phyloP scores from a whole-genome alignment of 92 coral and sea anemone genomes.

The Bergia sp. region DNA sequence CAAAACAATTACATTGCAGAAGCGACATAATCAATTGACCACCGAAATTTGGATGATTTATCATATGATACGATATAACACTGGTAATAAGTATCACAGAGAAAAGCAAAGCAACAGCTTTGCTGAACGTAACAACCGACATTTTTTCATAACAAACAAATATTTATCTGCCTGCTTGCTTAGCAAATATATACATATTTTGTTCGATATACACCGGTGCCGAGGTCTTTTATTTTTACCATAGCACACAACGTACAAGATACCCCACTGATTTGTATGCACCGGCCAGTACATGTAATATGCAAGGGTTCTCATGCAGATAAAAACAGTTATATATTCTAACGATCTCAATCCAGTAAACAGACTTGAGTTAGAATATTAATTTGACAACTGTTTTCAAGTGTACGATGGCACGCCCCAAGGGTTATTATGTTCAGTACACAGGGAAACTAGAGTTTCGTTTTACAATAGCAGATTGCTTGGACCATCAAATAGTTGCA shows the following conservation, averaged over 20 bases:
- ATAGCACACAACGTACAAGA: not conserved
- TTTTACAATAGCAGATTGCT: not conserved
- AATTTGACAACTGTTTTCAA: not conserved
- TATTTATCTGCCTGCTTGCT: not conserved
- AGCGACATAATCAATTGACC: not conserved
- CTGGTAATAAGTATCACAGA: not conserved
- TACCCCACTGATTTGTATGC: not conserved
- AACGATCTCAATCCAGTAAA: not conserved
- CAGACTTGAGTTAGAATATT: conserved; percentile 23
- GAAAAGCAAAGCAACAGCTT: not conserved
- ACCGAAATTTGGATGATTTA: not conserved
- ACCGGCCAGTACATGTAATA: not conserved
- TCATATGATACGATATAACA: no score
- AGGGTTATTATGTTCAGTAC: not conserved
- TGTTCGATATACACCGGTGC: no score
- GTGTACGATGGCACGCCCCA: conserved; percentile 10
- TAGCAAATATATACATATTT: not conserved
- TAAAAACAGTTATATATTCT: not conserved
- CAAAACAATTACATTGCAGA: not conserved
- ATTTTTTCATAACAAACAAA: no score
- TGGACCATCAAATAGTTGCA: not conserved
- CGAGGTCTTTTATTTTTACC: not conserved
- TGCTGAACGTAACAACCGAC: not conserved
- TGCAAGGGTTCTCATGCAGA: conserved; percentile 35
- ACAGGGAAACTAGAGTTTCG: not conserved